Conservation (phyloP, 2,888 invertebrate genomes). For the Hololepta plana region DNA sequence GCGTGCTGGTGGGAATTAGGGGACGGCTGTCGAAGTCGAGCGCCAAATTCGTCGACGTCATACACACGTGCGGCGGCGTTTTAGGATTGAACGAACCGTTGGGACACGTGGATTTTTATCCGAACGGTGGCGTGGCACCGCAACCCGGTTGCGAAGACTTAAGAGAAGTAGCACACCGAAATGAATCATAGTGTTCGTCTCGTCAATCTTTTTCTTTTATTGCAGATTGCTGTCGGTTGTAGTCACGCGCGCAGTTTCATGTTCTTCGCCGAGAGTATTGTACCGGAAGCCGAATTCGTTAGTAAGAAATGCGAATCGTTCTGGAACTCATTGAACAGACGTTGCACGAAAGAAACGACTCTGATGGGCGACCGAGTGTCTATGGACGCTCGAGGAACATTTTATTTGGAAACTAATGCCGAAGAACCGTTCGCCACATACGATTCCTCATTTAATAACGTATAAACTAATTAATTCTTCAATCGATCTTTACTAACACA, state of each 20-base stretch:
- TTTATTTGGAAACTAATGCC: constrained; percentile 7
- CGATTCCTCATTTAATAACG: no score
- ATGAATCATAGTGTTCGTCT: no score
- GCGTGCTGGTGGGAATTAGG: constrained; percentile 22
- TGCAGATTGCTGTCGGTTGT: constrained; percentile 6
- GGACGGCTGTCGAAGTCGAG: constrained; percentile 41
- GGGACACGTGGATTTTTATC: constrained; percentile 59
- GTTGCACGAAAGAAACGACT: not conserved
- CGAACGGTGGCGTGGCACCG: constrained; percentile 44
- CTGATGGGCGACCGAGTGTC: constrained; percentile 9
- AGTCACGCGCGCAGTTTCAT: constrained; percentile 9
- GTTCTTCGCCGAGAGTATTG: constrained; percentile 9
- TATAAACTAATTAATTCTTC: no score
- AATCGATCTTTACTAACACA: no score
- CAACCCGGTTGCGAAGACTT: constrained; percentile 18
- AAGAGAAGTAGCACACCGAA: no score
- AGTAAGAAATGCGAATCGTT: constrained; percentile 2
- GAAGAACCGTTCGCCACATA: constrained; percentile 5
- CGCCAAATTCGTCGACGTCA: constrained; percentile 55
- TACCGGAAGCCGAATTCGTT: constrained; percentile 5
- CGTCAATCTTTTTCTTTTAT: not conserved
- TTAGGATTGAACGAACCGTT: constrained; percentile 40
- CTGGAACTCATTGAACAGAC: constrained; percentile 1
- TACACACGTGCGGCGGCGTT: constrained; percentile 52
- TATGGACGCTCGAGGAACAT: constrained; percentile 1